These are phyloP conservation scores for Anthonomus grandis DNA, from an alignment of 1,140 invertebrate species.

Conservation along the genomic window DNA sequence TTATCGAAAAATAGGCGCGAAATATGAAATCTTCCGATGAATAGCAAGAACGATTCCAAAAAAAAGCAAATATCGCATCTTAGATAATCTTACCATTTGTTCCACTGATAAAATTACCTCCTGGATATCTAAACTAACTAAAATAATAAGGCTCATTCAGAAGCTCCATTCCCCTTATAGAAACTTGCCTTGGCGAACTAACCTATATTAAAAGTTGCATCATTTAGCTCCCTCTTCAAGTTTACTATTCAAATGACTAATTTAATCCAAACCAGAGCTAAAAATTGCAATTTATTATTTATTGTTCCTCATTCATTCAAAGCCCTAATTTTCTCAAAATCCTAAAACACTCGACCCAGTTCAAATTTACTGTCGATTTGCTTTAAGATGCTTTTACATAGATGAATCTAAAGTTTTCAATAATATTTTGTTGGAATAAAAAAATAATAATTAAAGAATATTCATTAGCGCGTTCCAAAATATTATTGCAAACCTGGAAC, in stretches of 20 bases:
- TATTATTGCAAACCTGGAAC: conserved; percentile 19
- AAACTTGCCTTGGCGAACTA: conserved; percentile 18
- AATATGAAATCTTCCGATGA: neutral
- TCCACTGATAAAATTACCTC: neutral
- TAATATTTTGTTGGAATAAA: too few relatives aligned
- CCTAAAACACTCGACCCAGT: too few relatives aligned
- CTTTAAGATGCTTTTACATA: conserved; percentile 26
- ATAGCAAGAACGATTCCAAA: too few relatives aligned
- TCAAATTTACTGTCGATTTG: too few relatives aligned
- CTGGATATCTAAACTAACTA: conserved; percentile 7
- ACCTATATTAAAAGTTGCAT: conserved; percentile 5
- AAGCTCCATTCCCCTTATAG: conserved; percentile 26
- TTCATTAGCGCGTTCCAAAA: neutral
- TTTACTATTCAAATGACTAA: neutral
- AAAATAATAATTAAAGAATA: too few relatives aligned
- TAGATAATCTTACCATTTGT: neutral
- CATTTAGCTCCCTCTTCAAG: neutral
- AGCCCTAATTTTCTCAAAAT: conserved; percentile 12
- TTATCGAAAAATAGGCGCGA: neutral
- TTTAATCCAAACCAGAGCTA: neutral
- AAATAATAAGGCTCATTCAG: conserved; percentile 12
- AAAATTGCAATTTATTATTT: conserved; percentile 18
- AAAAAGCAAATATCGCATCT: neutral
- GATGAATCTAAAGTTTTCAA: conserved; percentile 13
- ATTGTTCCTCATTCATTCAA: conserved; percentile 21